Evolutionary conservation across 1,140 invertebrate species (phyloP), one percentile per base, ranked within the genome.

Genomic region (Diprion similis): DNA sequence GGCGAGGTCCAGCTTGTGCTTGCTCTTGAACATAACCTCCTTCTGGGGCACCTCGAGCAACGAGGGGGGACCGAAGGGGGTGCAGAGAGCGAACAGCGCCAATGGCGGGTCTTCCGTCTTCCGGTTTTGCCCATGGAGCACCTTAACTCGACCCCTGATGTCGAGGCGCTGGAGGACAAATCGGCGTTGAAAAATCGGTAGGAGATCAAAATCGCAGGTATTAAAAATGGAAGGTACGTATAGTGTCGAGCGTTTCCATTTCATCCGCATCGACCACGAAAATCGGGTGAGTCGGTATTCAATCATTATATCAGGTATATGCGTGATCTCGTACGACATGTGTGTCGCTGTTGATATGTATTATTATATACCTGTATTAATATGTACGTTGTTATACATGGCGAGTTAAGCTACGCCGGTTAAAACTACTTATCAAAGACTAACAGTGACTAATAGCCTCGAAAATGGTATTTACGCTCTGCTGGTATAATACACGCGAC

Each of bases 1-100:
- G 68, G 95, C 93, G 37, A 99, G 91, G 88, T 99, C 98, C 71
- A 99, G 91, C 86, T 99, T 99, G 90, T 99, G 98, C 90, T 99
- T 99, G 83, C 96, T 98, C 89, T 99, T 99, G 89, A 99, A 99
- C 93, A 98, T 98, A 73, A 98, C 95, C 89, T 99, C 97, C 83
- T 98, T 96, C 81, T 96, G 95, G 8, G 95, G 94, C 79, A 96
- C 94, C 85, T 97, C 95, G 19, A 96, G 86, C 13, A 97, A 88
- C 66, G 95, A 96, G 4, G 97, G 95, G 11, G 98, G 98, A 0
- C 98, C 98, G 83, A 99, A 99, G 0, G 98, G 98, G 1, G 98
- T 99, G 85, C 98, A 99, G 67, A 99, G 94, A 46, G 98, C 98
- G 85, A 99, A 99, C 13, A 99, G 88, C 0, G 96, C 98, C 82